Conservation (phyloP, 1,140 invertebrate species). For the Zaprionus vittiger region DNA sequence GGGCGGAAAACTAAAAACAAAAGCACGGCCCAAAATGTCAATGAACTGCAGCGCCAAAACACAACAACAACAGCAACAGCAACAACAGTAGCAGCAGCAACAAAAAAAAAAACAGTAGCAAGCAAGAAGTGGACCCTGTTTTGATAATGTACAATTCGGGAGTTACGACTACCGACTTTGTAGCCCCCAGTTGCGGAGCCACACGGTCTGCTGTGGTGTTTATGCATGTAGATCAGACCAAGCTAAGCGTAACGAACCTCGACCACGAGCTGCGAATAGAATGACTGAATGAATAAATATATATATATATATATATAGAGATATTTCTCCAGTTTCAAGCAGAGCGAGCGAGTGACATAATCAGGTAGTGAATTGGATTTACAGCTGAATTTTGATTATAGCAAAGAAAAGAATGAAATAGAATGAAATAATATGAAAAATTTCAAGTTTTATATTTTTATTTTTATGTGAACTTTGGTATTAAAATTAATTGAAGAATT, state of each 20-base stretch:
- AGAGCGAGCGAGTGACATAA: not conserved
- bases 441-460: not conserved
- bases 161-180: conserved; percentile 7
- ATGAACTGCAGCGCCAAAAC: conserved; percentile 67
- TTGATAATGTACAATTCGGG: conserved; percentile 18
- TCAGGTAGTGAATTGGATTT: not conserved
- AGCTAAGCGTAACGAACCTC: conserved; percentile 38
- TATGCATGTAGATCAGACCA: conserved; percentile 24
- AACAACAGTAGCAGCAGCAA: conserved; percentile 27
- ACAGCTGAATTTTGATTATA: not conserved
- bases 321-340: not conserved
- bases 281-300: not conserved
- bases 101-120: conserved; percentile 11
- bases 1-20: conserved; percentile 26
- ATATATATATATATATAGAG: not conserved
- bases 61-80: conserved; percentile 32
- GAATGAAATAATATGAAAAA: not conserved
- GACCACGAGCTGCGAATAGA: conserved; percentile 1
- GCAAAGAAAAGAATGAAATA: not conserved
- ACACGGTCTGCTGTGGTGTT: not conserved
- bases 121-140: conserved; percentile 15
- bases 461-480: no score
- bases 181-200: not conserved
- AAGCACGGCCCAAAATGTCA: conserved; percentile 51
- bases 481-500: no score